These are phyloP conservation scores for Melanogrammus aeglefinus DNA, from an alignment of 2,797 vertebrate genomes.

Conservation along the genomic window DNA sequence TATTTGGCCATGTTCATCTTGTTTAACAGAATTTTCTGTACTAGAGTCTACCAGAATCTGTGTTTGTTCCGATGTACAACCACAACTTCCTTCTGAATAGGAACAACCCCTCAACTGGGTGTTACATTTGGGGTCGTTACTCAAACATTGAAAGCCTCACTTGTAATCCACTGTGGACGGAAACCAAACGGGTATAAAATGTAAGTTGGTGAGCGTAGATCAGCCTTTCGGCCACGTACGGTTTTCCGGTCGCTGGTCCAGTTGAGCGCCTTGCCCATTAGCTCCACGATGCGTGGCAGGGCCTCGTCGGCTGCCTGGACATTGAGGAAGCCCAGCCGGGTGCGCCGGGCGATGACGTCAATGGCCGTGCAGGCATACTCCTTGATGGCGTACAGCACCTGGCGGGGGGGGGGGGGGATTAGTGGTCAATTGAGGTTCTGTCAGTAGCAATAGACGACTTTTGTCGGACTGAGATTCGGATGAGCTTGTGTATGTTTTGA, in stretches of 20 bases:
- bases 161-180: too few relatives aligned
- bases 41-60: too few relatives aligned
- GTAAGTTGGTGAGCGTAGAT: background rate
- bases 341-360: conserved; percentile 89
- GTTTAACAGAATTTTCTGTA: too few relatives aligned
- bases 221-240: conserved; percentile 61
- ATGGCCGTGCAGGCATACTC: conserved; percentile 94
- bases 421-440: background rate
- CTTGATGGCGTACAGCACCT: conserved; percentile 90
- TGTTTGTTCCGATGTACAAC: too few relatives aligned
- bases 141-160: too few relatives aligned
- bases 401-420: background rate
- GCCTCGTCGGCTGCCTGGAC: conserved; percentile 97
- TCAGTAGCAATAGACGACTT: background rate
- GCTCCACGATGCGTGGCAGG: conserved; percentile 87
- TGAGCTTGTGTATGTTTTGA: background rate
- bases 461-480: background rate
- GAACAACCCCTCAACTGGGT: too few relatives aligned
- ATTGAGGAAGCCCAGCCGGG: conserved; percentile 91
- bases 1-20: too few relatives aligned
- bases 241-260: conserved; percentile 85
- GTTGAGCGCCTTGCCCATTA: conserved; percentile 89
- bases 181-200: too few relatives aligned
- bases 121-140: too few relatives aligned
- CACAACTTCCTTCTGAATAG: too few relatives aligned